These are phyloP conservation scores for Piezodorus guildinii DNA, from an alignment of 1,140 invertebrate species.

Conservation along the genomic window DNA sequence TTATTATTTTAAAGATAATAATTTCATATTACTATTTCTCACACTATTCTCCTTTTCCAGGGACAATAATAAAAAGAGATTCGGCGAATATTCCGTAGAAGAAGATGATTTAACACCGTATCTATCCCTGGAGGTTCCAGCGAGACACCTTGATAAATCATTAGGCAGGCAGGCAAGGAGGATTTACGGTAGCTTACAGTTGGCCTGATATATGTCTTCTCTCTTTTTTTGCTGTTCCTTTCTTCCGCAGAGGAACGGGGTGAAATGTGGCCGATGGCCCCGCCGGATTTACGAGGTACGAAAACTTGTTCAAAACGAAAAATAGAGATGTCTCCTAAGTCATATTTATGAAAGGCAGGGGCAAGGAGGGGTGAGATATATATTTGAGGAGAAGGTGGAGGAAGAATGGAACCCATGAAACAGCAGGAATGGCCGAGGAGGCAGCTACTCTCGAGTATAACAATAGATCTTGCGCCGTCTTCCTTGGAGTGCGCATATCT, in stretches of 20 bases:
- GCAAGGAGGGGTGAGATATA: background rate
- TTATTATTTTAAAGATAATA: too few relatives aligned
- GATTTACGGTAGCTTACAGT: slow-evolving; percentile 9
- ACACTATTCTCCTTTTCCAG: too few relatives aligned
- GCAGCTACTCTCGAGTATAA: too few relatives aligned
- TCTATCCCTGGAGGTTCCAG: background rate
- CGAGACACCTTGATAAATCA: slow-evolving; percentile 5
- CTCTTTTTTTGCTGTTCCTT: slow-evolving; percentile 5
- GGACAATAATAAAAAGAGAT: background rate
- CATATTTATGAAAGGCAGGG: slow-evolving; percentile 21
- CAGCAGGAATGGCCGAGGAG: too few relatives aligned
- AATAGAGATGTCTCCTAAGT: slow-evolving; percentile 24
- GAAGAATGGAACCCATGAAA: too few relatives aligned
- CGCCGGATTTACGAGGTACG: slow-evolving; percentile 21
- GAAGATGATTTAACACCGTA: background rate
- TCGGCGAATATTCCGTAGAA: background rate
- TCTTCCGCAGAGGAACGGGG: background rate
- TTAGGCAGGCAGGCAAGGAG: background rate
- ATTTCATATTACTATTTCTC: too few relatives aligned
- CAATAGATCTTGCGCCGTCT: too few relatives aligned
- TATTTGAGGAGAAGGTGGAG: background rate
- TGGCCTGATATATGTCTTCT: background rate
- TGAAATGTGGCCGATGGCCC: slow-evolving; percentile 3
- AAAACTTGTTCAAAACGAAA: slow-evolving; percentile 24
- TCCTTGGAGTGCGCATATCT: too few relatives aligned